phyloP scores from a whole-genome alignment of 2,888 invertebrate genomes.

The Leptopilina syphax region DNA sequence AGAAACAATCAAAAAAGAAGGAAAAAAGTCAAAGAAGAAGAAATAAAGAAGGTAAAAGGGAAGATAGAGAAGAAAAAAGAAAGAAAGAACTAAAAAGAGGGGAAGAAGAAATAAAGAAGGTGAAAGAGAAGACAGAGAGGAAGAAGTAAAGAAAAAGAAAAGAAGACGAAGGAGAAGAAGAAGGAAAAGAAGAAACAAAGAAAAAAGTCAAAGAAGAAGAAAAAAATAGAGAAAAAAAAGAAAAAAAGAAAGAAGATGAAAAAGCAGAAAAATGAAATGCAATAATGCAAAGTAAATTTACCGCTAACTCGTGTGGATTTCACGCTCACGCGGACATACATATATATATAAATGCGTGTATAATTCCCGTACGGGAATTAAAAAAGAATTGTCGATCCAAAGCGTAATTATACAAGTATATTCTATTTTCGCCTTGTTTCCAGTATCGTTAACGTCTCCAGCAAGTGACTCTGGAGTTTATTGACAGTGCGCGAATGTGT shows the following conservation, averaged over 20 bases:
- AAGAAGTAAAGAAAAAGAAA: too few species aligned
- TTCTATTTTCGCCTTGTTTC: conserved; percentile 33
- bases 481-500: conserved; percentile 28
- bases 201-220: background rate
- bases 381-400: conserved; percentile 11
- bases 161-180: too few species aligned
- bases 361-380: conserved; percentile 23
- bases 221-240: too few species aligned
- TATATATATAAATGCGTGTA: background rate
- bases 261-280: background rate
- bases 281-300: conserved; percentile 27
- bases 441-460: background rate
- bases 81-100: too few species aligned
- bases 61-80: too few species aligned
- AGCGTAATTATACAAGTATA: conserved; percentile 9
- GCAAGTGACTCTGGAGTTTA: background rate
- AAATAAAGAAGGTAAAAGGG: too few species aligned
- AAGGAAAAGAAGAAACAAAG: background rate
- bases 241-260: too few species aligned
- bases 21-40: too few species aligned
- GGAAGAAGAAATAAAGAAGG: too few species aligned
- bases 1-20: too few species aligned
- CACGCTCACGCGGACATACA: background rate
- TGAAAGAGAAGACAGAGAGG: too few species aligned
- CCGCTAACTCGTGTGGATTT: conserved; percentile 30